phyloP scores from a whole-genome alignment of 2,888 invertebrate genomes.

The Piscicola geometra region DNA sequence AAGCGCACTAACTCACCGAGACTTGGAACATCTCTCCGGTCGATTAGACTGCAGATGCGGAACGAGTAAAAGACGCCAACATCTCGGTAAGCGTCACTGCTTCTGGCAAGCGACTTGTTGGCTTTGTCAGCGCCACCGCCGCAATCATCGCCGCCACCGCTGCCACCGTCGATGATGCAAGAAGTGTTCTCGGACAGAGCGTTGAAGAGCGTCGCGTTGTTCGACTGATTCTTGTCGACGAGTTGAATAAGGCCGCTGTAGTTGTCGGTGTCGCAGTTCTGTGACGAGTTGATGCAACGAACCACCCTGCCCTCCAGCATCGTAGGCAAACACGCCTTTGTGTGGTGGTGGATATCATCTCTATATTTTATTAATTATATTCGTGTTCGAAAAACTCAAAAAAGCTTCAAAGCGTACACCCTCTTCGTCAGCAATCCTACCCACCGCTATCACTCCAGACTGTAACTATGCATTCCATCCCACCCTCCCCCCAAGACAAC shows the following conservation, averaged over 20 bases:
- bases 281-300: slow-evolving; percentile 25
- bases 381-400: no score
- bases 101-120: slow-evolving; percentile 7
- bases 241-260: slow-evolving; percentile 30
- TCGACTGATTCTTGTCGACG: slow-evolving; percentile 20
- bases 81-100: neutral
- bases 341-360: no score
- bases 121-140: slow-evolving; percentile 4
- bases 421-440: no score
- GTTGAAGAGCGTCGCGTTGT: neutral
- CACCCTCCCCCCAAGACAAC: no score
- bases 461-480: no score
- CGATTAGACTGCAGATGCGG: slow-evolving; percentile 26
- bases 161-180: neutral
- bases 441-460: no score
- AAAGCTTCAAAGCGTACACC: no score
- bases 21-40: slow-evolving; percentile 24
- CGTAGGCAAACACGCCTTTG: slow-evolving; percentile 18
- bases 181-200: neutral
- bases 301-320: slow-evolving; percentile 27
- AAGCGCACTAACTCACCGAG: slow-evolving; percentile 28
- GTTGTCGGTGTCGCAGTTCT: slow-evolving; percentile 26
- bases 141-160: neutral
- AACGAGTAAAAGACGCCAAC: slow-evolving; percentile 16
- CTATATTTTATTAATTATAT: no score